These are phyloP conservation scores for Eubasilissa splendida DNA, from an alignment of 2,888 invertebrate species.

Conservation along the genomic window DNA sequence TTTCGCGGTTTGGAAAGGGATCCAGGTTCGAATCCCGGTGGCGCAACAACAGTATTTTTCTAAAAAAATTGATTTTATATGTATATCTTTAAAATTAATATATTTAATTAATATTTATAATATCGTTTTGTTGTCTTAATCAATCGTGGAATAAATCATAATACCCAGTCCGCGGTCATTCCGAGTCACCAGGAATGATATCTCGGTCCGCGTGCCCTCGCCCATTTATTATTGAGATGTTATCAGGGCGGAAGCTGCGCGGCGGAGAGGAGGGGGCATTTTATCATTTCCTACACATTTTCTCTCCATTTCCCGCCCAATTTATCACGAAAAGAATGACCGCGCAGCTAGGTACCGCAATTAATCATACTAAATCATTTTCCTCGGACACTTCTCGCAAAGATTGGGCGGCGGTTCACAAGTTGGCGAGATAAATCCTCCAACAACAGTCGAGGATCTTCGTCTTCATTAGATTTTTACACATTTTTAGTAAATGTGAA, in stretches of 20 bases:
- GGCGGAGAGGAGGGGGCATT: conserved; percentile 31
- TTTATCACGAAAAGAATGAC: conserved; percentile 56
- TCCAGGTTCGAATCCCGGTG: too few relatives aligned
- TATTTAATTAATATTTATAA: too few relatives aligned
- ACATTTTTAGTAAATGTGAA: too few relatives aligned
- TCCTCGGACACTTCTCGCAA: conserved; percentile 50
- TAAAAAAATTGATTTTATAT: too few relatives aligned
- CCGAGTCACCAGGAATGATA: conserved; percentile 25
- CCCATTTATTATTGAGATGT: conserved; percentile 42
- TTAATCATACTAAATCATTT: conserved; percentile 59
- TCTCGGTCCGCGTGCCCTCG: not conserved
- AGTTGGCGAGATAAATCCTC: conserved; percentile 28
- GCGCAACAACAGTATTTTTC: too few relatives aligned
- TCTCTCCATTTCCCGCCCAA: conserved; percentile 52
- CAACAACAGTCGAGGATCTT: not conserved
- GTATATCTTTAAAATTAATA: too few relatives aligned
- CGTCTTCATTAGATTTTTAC: conserved; percentile 5
- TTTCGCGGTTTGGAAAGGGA: too few relatives aligned
- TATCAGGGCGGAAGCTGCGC: conserved; percentile 20
- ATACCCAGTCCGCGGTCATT: not conserved
- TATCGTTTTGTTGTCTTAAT: not conserved
- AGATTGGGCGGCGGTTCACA: conserved; percentile 16
- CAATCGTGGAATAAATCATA: conserved; percentile 17
- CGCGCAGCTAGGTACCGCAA: conserved; percentile 48
- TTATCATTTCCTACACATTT: conserved; percentile 54